phyloP scores from a whole-genome alignment of 2,797 vertebrate species.

The Paguma larvata region DNA sequence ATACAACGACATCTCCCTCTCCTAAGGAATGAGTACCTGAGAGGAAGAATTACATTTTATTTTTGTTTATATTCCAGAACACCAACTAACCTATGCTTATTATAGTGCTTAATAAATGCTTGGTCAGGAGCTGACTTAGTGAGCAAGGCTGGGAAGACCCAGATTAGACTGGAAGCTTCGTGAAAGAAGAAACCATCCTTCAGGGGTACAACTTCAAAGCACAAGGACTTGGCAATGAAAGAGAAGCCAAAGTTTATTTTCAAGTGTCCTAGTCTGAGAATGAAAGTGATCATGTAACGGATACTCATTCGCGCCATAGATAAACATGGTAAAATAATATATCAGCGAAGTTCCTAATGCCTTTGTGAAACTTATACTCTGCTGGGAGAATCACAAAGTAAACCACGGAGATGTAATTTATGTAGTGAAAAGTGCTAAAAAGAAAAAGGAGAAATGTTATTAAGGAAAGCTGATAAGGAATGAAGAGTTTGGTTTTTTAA shows the following conservation, averaged over 20 bases:
- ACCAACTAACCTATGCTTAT: not conserved
- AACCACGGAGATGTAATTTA: not conserved
- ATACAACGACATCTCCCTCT: not conserved
- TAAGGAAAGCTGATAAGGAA: constrained; percentile 15
- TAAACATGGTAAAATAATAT: not conserved
- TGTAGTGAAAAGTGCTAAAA: not conserved
- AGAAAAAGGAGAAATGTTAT: not conserved
- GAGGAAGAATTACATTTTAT: not conserved
- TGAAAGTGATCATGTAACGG: not conserved
- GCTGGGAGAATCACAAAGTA: not conserved
- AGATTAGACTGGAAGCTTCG: not conserved
- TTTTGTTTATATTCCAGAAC: not conserved
- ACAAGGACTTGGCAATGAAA: not conserved
- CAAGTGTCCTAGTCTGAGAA: not conserved
- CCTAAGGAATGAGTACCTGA: not conserved
- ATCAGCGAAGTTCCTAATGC: not conserved
- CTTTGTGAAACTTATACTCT: not conserved
- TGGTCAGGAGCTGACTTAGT: not conserved
- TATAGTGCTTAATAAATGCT: not conserved
- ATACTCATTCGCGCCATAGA: not conserved
- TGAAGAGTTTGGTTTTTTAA: not conserved
- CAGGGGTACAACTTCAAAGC: not conserved
- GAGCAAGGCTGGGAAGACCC: not conserved
- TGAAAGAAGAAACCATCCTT: not conserved
- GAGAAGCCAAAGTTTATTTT: not conserved